Percentiles rank a stretch among this genome's conserved stretches.
phyloP scores from a whole-genome alignment of 2,888 invertebrate genomes.

The Sphaerophoria rueppellii region DNA sequence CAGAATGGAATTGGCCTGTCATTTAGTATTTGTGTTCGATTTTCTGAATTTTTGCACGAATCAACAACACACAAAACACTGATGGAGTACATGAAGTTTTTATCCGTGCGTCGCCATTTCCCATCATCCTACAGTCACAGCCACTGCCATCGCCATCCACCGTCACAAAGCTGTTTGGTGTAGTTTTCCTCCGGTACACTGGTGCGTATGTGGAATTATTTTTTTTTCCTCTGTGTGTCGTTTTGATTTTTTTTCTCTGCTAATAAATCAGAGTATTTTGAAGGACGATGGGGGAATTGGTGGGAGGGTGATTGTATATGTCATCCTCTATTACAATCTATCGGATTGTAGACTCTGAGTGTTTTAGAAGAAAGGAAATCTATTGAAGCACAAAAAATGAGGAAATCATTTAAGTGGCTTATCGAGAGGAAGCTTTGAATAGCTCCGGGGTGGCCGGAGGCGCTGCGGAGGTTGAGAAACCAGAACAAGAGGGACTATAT shows the following conservation, averaged over 20 bases:
- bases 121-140: not conserved
- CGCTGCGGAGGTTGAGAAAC: slow-evolving; percentile 5
- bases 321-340: slow-evolving; percentile 62
- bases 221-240: not conserved
- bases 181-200: slow-evolving; percentile 26
- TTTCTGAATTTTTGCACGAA: slow-evolving; percentile 67
- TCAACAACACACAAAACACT: slow-evolving; percentile 59
- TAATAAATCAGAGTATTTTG: slow-evolving; percentile 61
- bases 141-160: not conserved
- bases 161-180: not conserved
- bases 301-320: slow-evolving; percentile 48
- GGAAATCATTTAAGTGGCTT: slow-evolving; percentile 73
- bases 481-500: not conserved
- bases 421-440: slow-evolving; percentile 2
- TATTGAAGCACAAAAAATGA: slow-evolving; percentile 63
- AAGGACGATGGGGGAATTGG: not conserved
- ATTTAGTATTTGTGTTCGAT: slow-evolving; percentile 65
- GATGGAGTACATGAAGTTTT: slow-evolving; percentile 53
- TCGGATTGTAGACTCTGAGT: slow-evolving; percentile 52
- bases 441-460: too few species aligned
- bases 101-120: slow-evolving; percentile 1
- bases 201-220: slow-evolving; percentile 69
- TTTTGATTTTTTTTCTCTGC: slow-evolving; percentile 16
- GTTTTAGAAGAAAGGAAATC: slow-evolving; percentile 34
- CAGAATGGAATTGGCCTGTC: slow-evolving; percentile 70